phyloP scores from a whole-genome alignment of 2,888 invertebrate genomes.

The Machimus rusticus region DNA sequence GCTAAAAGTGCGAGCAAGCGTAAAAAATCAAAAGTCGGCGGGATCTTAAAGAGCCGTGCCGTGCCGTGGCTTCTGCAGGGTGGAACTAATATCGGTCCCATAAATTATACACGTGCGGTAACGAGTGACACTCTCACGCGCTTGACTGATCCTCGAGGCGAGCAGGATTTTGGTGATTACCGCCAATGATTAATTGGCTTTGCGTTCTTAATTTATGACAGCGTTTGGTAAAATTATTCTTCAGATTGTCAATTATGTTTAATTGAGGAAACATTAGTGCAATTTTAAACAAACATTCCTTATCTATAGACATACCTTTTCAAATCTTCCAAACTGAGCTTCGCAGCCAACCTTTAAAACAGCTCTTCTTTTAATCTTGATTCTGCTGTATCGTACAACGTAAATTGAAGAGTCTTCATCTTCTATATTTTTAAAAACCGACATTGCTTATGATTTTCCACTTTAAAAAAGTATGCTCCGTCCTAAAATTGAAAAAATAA shows the following conservation, averaged over 20 bases:
- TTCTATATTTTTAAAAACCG: neutral
- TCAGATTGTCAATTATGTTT: neutral
- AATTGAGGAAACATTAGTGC: neutral
- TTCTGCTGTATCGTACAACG: neutral
- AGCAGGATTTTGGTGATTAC: constrained; percentile 3
- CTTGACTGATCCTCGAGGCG: constrained; percentile 25
- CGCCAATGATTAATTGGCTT: constrained; percentile 21
- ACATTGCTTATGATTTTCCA: neutral
- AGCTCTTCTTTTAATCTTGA: neutral
- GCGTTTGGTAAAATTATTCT: neutral
- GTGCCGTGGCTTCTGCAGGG: neutral
- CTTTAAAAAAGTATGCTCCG: neutral
- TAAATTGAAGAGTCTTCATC: neutral
- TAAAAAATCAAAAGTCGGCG: constrained; percentile 35
- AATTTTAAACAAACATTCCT: neutral
- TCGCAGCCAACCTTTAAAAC: neutral
- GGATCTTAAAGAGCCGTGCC: constrained; percentile 11
- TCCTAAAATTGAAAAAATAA: neutral
- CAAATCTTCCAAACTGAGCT: neutral
- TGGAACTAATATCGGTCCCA: constrained; percentile 31
- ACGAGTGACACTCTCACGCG: constrained; percentile 39
- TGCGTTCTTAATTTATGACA: neutral
- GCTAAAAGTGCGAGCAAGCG: constrained; percentile 4
- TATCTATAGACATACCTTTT: neutral
- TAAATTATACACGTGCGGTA: constrained; percentile 42